Evolutionary conservation across 2,888 invertebrate species (phyloP), one percentile per base, ranked within the genome.

Genomic region (Ctenicera cuprea): DNA sequence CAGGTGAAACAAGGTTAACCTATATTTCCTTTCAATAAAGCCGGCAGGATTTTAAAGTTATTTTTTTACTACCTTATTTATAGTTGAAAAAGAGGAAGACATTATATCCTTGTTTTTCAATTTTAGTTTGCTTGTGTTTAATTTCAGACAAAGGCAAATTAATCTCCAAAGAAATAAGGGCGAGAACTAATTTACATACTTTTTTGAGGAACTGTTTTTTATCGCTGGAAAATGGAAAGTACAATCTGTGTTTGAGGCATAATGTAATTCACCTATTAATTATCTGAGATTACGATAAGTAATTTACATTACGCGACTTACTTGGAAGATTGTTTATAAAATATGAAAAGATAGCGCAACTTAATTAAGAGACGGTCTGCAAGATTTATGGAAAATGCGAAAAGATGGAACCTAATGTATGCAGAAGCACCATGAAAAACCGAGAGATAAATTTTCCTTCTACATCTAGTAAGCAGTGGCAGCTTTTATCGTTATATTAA

Each of bases 261-360:
- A 11, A 50, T 50, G 20, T 50, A 50, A 20, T 50, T 50, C 22
- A 20, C 22, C 50, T 20, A 50, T 50, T 50, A 50, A 50, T 50
- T 50, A 50, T 22, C 22, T 50, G 11, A 20, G 22, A 50, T 50
- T 50, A 50, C 50, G 20, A 50, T 20, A 50, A 50, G 18, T 50
- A 20, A 16, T 22, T 18, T 50, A 20, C 18, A 22, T 18, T 22
- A 11, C 50, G 18, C 7, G 16, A 16, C 3, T 18, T 22, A 18
- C 5, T 18, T 22, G 18, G 20, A 9, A 20, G 14, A 45, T 45
- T 45, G 45, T 45, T 45, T 45, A 45, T 45, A 45, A 45, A 45
- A 45, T 45, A 45, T 14, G 1, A 45, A 45, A 45, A 45, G 16
- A 14, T 18, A 18, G 1, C 16, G 9, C 14, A 7, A 7, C 18